Evolutionary conservation across 2,888 invertebrate genomes (phyloP).

Genomic region (Amiota communis): DNA sequence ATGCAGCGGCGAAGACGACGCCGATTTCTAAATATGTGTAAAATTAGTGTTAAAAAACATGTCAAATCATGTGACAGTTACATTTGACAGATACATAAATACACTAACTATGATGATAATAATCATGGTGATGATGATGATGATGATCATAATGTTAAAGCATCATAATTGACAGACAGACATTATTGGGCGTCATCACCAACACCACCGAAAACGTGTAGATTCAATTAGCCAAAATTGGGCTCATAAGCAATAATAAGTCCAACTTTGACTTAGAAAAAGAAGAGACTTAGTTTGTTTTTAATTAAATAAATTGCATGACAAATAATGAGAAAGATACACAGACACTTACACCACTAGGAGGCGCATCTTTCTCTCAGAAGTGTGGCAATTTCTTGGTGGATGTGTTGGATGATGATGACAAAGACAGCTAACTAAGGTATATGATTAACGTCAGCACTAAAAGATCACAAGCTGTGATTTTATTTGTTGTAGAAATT

Average conservation of each 20-base stretch:
- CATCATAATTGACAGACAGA: slow-evolving; percentile 19
- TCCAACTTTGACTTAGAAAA: neutral
- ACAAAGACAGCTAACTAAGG: slow-evolving; percentile 31
- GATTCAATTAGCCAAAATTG: slow-evolving; percentile 25
- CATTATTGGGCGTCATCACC: slow-evolving; percentile 21
- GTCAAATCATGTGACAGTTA: slow-evolving; percentile 65
- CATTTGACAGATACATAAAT: slow-evolving; percentile 41
- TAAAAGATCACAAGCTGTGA: slow-evolving; percentile 35
- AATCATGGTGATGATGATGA: neutral
- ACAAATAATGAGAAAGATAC: slow-evolving; percentile 26
- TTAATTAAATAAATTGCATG: slow-evolving; percentile 58
- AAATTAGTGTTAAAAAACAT: slow-evolving; percentile 67
- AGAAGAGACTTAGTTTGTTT: slow-evolving; percentile 22
- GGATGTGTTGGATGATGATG: slow-evolving; percentile 19
- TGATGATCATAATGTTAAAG: neutral
- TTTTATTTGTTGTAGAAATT: slow-evolving; percentile 62
- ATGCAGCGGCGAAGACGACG: slow-evolving; percentile 38
- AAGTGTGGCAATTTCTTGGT: neutral
- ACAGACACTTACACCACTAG: no score
- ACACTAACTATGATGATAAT: neutral
- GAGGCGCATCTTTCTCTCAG: no score
- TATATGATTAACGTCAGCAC: slow-evolving; percentile 61
- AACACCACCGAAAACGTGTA: slow-evolving; percentile 6
- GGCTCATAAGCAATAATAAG: neutral
- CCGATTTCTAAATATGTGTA: slow-evolving; percentile 68